These are phyloP conservation scores for Machaerirhynchus nigripectus DNA, from an alignment of 2,113 vertebrate species.

Conservation along the genomic window DNA sequence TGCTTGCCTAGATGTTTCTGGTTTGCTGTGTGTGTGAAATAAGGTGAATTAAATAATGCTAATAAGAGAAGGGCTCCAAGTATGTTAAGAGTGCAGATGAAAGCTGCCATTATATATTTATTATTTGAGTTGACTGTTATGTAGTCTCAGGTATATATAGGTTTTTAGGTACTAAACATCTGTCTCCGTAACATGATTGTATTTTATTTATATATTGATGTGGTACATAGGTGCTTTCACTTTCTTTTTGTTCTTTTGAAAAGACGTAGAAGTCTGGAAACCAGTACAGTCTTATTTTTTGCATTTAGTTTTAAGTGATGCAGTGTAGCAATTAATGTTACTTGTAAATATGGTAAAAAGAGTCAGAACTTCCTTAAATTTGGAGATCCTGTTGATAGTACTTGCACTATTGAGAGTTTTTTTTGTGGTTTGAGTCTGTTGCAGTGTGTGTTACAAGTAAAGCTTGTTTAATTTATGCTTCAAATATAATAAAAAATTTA, in stretches of 20 bases:
- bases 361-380: not conserved
- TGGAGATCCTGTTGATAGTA: not conserved
- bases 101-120: not conserved
- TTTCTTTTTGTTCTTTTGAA: not conserved
- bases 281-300: not conserved
- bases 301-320: not conserved
- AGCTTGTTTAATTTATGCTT: not conserved
- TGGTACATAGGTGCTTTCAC: not conserved
- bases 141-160: not conserved
- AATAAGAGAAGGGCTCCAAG: not conserved
- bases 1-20: not conserved
- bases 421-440: not conserved
- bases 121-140: not conserved
- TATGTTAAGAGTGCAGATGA: not conserved
- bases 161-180: not conserved
- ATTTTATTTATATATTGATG: not conserved
- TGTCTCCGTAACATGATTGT: not conserved
- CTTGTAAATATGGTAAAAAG: not conserved
- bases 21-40: not conserved
- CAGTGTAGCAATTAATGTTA: not conserved
- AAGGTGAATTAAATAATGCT: not conserved
- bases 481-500: not conserved
- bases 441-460: not conserved
- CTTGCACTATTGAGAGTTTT: not conserved
- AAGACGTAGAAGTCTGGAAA: not conserved